A percentile compares a stretch with the other conserved stretches of the same genome.
Evolutionary conservation across 1,140 invertebrate species (phyloP).

Genomic region (Camponotus pennsylvanicus): DNA sequence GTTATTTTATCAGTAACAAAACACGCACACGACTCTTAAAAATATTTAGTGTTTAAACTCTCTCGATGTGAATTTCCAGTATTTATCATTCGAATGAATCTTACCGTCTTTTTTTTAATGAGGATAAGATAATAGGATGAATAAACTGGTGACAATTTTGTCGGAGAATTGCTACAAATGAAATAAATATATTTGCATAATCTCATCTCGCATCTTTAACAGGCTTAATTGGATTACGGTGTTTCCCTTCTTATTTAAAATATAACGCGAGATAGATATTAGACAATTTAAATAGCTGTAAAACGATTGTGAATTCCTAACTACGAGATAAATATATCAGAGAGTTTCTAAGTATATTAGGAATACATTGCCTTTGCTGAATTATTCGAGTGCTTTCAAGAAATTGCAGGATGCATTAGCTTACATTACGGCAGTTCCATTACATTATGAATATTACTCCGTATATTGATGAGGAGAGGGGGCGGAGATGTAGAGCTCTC

Average conservation of each 20-base stretch:
- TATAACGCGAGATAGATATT: constrained; percentile 26
- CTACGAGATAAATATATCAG: constrained; percentile 58
- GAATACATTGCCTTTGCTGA: constrained; percentile 73
- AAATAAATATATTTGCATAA: constrained; percentile 36
- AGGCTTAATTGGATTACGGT: constrained; percentile 34
- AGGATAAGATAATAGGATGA: constrained; percentile 1
- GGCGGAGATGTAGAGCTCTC: constrained; percentile 39
- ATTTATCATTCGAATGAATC: constrained; percentile 30
- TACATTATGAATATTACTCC: constrained; percentile 77
- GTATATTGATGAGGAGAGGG: constrained; percentile 72
- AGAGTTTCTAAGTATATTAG: constrained; percentile 76
- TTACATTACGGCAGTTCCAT: constrained; percentile 76
- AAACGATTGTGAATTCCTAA: constrained; percentile 53
- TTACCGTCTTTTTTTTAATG: constrained; percentile 25
- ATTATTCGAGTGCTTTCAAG: constrained; percentile 77
- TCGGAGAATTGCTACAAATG: background rate
- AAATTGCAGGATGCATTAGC: constrained; percentile 77
- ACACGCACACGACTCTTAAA: constrained; percentile 41
- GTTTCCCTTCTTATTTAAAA: constrained; percentile 46
- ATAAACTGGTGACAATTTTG: constrained; percentile 24
- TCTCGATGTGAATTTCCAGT: constrained; percentile 7
- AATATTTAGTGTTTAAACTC: constrained; percentile 54
- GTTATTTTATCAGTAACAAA: constrained; percentile 67
- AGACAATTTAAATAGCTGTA: constrained; percentile 47
- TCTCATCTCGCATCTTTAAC: background rate